Evolutionary conservation across 2,888 invertebrate genomes (phyloP).

Genomic region (Anthophora plumipes): DNA sequence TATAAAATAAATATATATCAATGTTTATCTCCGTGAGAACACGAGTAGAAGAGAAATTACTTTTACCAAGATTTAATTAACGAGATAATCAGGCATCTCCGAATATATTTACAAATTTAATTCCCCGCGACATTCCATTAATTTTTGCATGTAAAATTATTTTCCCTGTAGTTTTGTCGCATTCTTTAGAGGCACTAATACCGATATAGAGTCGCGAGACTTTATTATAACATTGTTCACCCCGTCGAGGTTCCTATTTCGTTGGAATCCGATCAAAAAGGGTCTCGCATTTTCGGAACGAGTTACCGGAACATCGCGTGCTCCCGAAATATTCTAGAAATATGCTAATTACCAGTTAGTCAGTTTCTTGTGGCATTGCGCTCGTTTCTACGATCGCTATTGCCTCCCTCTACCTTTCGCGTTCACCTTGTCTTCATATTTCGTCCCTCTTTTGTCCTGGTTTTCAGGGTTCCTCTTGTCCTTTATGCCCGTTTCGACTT

Average conservation of each 20-base stretch:
- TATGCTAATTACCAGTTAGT: constrained; percentile 78
- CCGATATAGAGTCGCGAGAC: too few species aligned
- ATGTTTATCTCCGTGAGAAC: too few species aligned
- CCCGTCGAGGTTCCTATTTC: constrained; percentile 49
- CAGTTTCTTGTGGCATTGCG: constrained; percentile 75
- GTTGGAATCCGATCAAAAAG: constrained; percentile 65
- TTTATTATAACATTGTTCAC: constrained; percentile 12
- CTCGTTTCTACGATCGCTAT: constrained; percentile 65
- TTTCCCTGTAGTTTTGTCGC: too few species aligned
- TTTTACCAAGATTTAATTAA: too few species aligned
- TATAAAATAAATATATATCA: too few species aligned
- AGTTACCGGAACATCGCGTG: constrained; percentile 77
- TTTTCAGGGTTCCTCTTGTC: constrained; percentile 57
- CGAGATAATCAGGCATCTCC: too few species aligned
- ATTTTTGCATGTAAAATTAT: too few species aligned
- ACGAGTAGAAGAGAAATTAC: too few species aligned
- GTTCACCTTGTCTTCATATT: constrained; percentile 15
- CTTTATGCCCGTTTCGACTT: constrained; percentile 26
- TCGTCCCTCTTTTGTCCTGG: constrained; percentile 51
- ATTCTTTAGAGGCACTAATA: too few species aligned
- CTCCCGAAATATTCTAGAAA: constrained; percentile 78
- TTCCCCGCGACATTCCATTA: too few species aligned
- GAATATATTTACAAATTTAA: too few species aligned
- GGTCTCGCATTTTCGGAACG: constrained; percentile 57
- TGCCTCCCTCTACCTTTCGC: constrained; percentile 48